Evolutionary conservation across 2,888 invertebrate species (phyloP).

Genomic region (Thecophora atra): DNA sequence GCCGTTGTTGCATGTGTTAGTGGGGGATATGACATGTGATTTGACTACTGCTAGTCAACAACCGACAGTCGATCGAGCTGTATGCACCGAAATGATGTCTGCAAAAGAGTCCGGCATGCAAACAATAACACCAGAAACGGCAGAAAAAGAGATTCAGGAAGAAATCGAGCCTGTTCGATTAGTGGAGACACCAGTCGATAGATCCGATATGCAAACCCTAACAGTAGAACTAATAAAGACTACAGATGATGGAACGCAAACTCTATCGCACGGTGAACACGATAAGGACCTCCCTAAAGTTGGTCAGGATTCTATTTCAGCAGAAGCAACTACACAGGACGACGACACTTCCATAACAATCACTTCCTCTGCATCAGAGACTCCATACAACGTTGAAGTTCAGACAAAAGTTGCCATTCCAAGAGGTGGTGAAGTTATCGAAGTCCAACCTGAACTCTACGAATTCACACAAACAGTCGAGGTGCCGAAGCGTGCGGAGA

Average conservation of each 20-base stretch:
- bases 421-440: conserved; percentile 67
- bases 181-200: conserved; percentile 45
- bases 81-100: conserved; percentile 54
- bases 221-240: conserved; percentile 49
- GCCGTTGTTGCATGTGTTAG: conserved; percentile 62
- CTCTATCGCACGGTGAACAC: conserved; percentile 49
- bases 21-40: conserved; percentile 61
- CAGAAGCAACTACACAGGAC: conserved; percentile 46
- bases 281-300: neutral
- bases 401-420: conserved; percentile 72
- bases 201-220: conserved; percentile 49
- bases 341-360: conserved; percentile 55
- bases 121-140: conserved; percentile 52
- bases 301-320: conserved; percentile 47
- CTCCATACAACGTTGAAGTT: conserved; percentile 64
- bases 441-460: conserved; percentile 55
- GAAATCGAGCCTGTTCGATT: conserved; percentile 41
- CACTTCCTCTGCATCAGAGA: conserved; percentile 60
- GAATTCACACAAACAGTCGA: conserved; percentile 61
- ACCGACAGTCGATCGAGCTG: conserved; percentile 51
- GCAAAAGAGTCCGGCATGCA: conserved; percentile 53
- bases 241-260: conserved; percentile 58
- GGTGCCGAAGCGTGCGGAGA: conserved; percentile 57
- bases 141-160: conserved; percentile 44
- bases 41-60: conserved; percentile 50